Conservation (phyloP, 2,888 invertebrate genomes). For the Eilema griseolum region DNA sequence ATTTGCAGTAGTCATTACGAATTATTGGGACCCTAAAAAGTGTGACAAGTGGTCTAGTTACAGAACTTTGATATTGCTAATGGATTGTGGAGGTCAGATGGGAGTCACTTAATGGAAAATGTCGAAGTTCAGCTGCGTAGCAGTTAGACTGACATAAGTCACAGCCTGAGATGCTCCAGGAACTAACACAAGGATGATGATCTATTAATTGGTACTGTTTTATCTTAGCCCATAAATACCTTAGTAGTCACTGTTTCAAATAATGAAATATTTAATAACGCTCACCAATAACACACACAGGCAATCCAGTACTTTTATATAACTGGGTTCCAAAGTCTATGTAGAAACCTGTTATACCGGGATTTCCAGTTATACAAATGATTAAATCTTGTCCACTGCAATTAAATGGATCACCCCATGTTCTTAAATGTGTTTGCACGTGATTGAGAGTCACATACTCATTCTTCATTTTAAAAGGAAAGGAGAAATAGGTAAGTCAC, state of each 20-base stretch:
- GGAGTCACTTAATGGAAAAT: too few relatives aligned
- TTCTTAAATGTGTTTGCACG: constrained; percentile 91
- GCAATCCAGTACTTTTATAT: constrained; percentile 87
- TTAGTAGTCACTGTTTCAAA: background rate
- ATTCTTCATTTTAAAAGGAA: constrained; percentile 55
- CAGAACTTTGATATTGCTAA: too few relatives aligned
- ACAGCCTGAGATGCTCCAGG: too few relatives aligned
- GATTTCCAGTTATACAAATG: constrained; percentile 94
- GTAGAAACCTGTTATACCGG: constrained; percentile 94
- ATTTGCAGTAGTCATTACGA: too few relatives aligned
- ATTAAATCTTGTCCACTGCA: constrained; percentile 88
- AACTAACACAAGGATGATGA: too few relatives aligned
- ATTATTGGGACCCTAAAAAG: too few relatives aligned
- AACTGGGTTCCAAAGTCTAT: constrained; percentile 90
- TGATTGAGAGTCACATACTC: constrained; percentile 83
- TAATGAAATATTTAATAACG: constrained; percentile 10
- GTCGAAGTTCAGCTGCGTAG: too few relatives aligned
- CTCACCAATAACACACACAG: constrained; percentile 93
- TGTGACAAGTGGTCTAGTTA: too few relatives aligned
- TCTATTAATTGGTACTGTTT: too few relatives aligned
- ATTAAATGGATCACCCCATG: constrained; percentile 90
- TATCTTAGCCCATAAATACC: too few relatives aligned
- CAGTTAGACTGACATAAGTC: too few relatives aligned
- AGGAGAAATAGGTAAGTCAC: background rate
- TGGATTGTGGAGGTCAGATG: too few relatives aligned